Conservation (phyloP, 1,140 invertebrate species). For the Penaeus vannamei region DNA sequence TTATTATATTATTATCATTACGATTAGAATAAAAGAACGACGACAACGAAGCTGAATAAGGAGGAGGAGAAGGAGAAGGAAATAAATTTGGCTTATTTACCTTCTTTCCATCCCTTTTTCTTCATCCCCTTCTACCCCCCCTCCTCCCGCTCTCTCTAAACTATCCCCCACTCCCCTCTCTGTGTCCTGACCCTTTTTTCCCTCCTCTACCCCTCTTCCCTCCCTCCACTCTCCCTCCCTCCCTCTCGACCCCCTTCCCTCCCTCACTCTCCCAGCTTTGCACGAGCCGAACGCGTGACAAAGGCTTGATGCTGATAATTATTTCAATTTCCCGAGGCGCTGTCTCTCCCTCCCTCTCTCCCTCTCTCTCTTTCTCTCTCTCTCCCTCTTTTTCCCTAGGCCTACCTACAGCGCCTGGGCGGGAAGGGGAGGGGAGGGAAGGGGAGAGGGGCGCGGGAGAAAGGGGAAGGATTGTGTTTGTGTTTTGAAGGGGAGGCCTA, state of each 20-base stretch:
- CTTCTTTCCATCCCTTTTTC: background rate
- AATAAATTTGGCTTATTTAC: background rate
- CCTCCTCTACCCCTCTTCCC: background rate
- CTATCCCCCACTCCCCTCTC: too few relatives aligned
- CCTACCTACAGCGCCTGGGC: conserved; percentile 35
- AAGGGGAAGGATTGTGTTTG: conserved; percentile 2
- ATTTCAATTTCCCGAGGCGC: conserved; percentile 64
- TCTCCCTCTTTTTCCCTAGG: conserved; percentile 34
- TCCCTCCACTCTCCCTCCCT: background rate
- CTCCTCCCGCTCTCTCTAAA: background rate
- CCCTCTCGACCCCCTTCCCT: background rate
- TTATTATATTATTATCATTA: background rate
- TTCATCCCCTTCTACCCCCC: background rate
- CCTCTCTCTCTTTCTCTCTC: too few relatives aligned
- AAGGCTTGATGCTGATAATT: conserved; percentile 65
- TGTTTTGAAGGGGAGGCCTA: too few relatives aligned
- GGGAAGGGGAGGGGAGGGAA: background rate
- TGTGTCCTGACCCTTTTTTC: background rate
- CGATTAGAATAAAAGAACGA: conserved; percentile 19
- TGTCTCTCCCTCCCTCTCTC: conserved; percentile 3
- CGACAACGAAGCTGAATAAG: background rate
- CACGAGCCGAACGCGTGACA: conserved; percentile 57
- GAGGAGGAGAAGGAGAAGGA: conserved; percentile 14
- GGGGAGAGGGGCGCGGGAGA: background rate
- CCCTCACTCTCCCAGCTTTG: conserved; percentile 36